These are phyloP conservation scores for Harpagoxenus sublaevis DNA, from an alignment of 2,888 invertebrate species.

Conservation along the genomic window DNA sequence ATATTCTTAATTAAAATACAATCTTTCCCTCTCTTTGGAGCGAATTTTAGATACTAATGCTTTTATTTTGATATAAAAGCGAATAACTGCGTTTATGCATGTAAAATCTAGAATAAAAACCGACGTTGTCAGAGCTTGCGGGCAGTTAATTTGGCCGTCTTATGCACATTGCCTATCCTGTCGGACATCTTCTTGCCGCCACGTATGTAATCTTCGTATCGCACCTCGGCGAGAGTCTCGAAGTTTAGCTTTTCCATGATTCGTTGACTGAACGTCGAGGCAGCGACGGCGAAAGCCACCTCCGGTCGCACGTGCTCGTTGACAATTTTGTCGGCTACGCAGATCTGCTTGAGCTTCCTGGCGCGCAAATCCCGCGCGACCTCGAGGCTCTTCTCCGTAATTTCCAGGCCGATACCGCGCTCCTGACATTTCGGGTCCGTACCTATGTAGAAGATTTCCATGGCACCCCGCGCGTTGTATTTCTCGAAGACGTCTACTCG, in stretches of 20 bases:
- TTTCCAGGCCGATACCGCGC: slow-evolving; percentile 87
- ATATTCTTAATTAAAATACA: neutral
- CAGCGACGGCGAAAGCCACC: slow-evolving; percentile 89
- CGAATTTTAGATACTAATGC: neutral
- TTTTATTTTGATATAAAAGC: neutral
- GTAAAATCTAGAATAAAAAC: neutral
- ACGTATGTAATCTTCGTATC: slow-evolving; percentile 88
- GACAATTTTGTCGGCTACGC: slow-evolving; percentile 76
- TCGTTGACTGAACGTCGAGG: slow-evolving; percentile 88
- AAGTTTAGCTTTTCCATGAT: slow-evolving; percentile 88
- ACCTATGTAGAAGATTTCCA: slow-evolving; percentile 91
- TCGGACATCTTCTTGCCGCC: slow-evolving; percentile 89
- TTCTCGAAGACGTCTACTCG: slow-evolving; percentile 87
- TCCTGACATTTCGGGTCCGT: slow-evolving; percentile 88
- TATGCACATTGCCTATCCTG: slow-evolving; percentile 86
- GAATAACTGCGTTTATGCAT: neutral
- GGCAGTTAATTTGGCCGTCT: slow-evolving; percentile 73
- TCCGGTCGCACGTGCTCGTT: slow-evolving; percentile 85
- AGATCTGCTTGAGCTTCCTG: slow-evolving; percentile 45
- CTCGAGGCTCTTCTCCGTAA: slow-evolving; percentile 84
- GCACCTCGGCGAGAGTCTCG: slow-evolving; percentile 87
- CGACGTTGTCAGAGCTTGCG: slow-evolving; percentile 52
- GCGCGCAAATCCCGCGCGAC: slow-evolving; percentile 55
- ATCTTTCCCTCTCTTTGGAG: neutral
- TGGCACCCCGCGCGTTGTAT: slow-evolving; percentile 88